Base-by-base conservation (phyloP, 2,888 invertebrate species). In the Tiphia femorata region DNA sequence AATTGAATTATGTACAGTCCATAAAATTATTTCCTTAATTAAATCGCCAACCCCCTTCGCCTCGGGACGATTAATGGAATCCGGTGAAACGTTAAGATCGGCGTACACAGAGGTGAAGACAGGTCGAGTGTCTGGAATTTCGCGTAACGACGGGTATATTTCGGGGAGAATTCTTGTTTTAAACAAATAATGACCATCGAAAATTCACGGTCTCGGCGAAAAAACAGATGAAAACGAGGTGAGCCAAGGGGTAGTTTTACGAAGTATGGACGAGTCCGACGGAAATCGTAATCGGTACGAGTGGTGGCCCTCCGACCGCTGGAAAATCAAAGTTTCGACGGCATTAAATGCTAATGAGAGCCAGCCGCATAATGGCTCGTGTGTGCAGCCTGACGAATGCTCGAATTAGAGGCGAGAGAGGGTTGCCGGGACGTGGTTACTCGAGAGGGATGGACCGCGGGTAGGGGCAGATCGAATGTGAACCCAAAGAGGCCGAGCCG, bases 301-400 rank as follows among this genome's bases (percentile, higher is more conserved):
- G 72, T 64, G 67, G 59, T 49, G 57, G n/a, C 56, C 51, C 63
- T 67, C 67, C 69, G 67, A 75, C 76, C 71, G 61, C 64, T 62
- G 71, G 73, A 73, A 78, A 78, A 79, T 78, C 79, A 77, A 75
- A 77, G 72, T 76, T 74, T 71, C 63, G 61, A 64, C 59, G 68
- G 77, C 70, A 79, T 79, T 76, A 78, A 79, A 79, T 76, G 76
- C 75, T 76, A 74, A 76, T 76, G 75, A 78, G 77, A 72, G 70
- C 66, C 60, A 62, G 67, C 68, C 70, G 64, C 64, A 70, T 75
- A 75, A 73, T 75, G 70, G 68, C 60, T 63, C 67, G 71, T 73
- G 64, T 74, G 66, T 71, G 73, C 66, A 52, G 57, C 57, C 66
- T 72, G 74, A 75, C 68, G 67, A 75, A 70, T 68, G 68, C 58